Percentiles rank a stretch among this genome's conserved stretches.
Evolutionary conservation across 2,797 vertebrate genomes (phyloP).

Genomic region (Alcedo atthis): DNA sequence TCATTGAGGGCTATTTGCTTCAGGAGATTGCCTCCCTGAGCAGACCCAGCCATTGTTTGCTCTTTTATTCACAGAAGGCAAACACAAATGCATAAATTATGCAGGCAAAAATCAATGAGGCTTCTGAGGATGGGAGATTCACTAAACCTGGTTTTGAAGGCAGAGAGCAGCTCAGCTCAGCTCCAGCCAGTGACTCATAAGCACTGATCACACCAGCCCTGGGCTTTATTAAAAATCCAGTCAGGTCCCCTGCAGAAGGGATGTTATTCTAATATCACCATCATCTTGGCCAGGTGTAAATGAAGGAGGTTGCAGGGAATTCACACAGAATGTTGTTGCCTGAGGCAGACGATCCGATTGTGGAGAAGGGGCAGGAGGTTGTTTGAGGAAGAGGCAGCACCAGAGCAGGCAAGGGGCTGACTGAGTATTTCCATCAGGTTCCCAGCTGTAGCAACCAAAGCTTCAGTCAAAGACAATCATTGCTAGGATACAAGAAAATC

Average conservation of each 20-base stretch:
- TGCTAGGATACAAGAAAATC: constrained; percentile 45
- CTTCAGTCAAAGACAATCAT: background rate
- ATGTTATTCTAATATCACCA: background rate
- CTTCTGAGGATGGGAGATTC: background rate
- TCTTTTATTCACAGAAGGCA: background rate
- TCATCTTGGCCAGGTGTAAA: constrained; percentile 36
- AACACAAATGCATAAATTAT: constrained; percentile 25
- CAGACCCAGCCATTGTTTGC: background rate
- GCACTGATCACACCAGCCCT: background rate
- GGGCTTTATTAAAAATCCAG: constrained; percentile 38
- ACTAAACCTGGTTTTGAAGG: background rate
- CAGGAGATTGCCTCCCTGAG: background rate
- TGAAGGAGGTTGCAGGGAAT: constrained; percentile 1
- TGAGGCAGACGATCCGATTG: background rate
- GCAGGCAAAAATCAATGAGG: constrained; percentile 26
- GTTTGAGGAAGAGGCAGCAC: background rate
- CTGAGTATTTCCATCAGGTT: background rate
- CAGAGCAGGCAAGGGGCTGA: background rate
- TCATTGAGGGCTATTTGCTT: background rate
- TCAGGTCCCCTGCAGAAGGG: constrained; percentile 11
- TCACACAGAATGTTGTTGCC: background rate
- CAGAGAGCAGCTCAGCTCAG: background rate
- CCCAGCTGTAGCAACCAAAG: background rate
- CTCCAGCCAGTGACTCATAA: background rate
- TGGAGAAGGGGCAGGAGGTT: background rate